A percentile compares a stretch with the other conserved stretches of the same genome.
Evolutionary conservation across 2,888 invertebrate genomes (phyloP).

Genomic region (Drosophila infuscata): DNA sequence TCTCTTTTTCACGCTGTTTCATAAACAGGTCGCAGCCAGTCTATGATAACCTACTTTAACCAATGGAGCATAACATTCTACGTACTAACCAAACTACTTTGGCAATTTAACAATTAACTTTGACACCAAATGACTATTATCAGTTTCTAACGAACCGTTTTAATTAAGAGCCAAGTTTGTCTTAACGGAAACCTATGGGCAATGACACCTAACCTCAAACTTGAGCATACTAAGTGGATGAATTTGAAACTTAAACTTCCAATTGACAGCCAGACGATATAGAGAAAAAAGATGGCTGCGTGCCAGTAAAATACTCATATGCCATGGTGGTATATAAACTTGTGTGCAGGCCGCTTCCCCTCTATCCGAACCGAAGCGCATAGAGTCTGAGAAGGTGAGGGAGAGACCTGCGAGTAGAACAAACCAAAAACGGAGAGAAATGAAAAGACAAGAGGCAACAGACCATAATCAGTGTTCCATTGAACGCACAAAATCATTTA

Average conservation of each 20-base stretch:
- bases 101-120: conserved; percentile 31
- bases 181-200: conserved; percentile 26
- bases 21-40: not conserved
- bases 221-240: conserved; percentile 34
- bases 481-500: conserved; percentile 86
- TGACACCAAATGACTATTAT: conserved; percentile 49
- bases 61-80: conserved; percentile 46
- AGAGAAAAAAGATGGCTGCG: conserved; percentile 60
- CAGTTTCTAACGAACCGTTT: conserved; percentile 65
- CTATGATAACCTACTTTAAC: conserved; percentile 22
- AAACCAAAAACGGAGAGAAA: conserved; percentile 54
- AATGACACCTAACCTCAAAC: conserved; percentile 62
- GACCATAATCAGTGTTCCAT: conserved; percentile 85
- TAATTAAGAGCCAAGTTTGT: conserved; percentile 28
- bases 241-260: conserved; percentile 61
- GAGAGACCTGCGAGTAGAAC: conserved; percentile 43
- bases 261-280: conserved; percentile 55
- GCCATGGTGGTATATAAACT: conserved; percentile 73
- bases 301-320: conserved; percentile 62
- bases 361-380: not conserved
- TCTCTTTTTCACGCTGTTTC: conserved; percentile 2
- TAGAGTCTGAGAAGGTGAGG: conserved; percentile 10
- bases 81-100: conserved; percentile 20
- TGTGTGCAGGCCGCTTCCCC: conserved; percentile 50
- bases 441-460: conserved; percentile 57